Base-by-base conservation (phyloP, 2,888 invertebrate species). In the Pycnomerus fuliginosus region DNA sequence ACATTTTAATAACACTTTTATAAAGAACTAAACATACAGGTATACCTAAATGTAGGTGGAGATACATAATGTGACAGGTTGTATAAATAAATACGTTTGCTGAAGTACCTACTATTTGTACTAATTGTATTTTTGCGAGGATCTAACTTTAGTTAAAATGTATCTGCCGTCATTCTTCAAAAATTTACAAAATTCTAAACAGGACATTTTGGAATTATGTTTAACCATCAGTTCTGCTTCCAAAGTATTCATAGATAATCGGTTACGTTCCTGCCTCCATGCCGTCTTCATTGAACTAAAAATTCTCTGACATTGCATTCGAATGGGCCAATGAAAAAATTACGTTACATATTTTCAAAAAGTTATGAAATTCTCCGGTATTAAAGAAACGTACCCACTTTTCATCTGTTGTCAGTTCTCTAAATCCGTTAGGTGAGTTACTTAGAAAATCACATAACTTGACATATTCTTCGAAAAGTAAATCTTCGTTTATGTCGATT, bases 151-250 rank as follows among this genome's bases (percentile, higher is more conserved):
- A 4, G 4, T 20, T 8, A 20, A 8, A 20, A 20, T 4, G 20
- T 20, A 8, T 8, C 8, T 20, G 4, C 20, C 20, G 5, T 20
- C 8, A 20, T 20, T 20, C 8, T 20, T 4, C 20, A 20, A 20
- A 20, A 20, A 20, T 8, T 20, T 20, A 8, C 5, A 20, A 20
- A 20, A 20, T 20, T 20, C 20, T 5, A 20, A 20, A 20, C 20
- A 20, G 8, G 24, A 3, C 23, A 16, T 35, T 35, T 35, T 24
- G 22, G 13, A 16, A n/a, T 32, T 32, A 11, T 17, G 20, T 20
- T 20, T 20, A 8, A 8, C 8, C 20, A 20, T 20, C 5, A 20
- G 20, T 20, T 20, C 20, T 8, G 20, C 20, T 8, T 20, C 20
- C 4, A 20, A 20, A 8, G 8, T 5, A 5, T 20, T 20, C 20